A percentile compares a stretch with the other conserved stretches of the same genome.
These are phyloP conservation scores for Decapterus maruadsi DNA, from an alignment of 2,797 vertebrate genomes.

Conservation along the genomic window DNA sequence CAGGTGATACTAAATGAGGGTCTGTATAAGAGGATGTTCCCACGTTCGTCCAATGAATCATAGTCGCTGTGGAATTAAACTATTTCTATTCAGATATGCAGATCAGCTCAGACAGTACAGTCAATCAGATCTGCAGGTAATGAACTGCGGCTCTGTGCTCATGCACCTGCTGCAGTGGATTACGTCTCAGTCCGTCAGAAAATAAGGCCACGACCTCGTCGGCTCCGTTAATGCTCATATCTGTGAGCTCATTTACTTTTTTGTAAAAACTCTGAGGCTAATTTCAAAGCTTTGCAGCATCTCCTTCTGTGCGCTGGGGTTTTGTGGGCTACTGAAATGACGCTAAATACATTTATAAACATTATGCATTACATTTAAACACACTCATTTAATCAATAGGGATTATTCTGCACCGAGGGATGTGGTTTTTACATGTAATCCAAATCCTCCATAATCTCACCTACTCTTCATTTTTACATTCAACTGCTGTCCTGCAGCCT, in stretches of 20 bases:
- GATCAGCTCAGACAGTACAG: background rate
- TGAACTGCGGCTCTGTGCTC: slow-evolving; percentile 22
- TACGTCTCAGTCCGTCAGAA: slow-evolving; percentile 11
- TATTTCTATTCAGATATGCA: slow-evolving; percentile 37
- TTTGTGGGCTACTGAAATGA: background rate
- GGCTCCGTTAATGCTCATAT: slow-evolving; percentile 3
- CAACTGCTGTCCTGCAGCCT: too few species aligned
- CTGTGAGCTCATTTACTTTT: slow-evolving; percentile 1
- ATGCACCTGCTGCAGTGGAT: slow-evolving; percentile 35
- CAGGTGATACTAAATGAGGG: slow-evolving; percentile 9
- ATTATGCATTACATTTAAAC: background rate
- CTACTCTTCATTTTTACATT: background rate
- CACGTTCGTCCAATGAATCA: background rate
- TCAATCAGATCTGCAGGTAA: slow-evolving; percentile 42
- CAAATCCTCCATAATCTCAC: background rate
- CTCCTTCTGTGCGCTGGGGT: background rate
- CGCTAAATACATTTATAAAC: background rate
- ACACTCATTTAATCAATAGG: background rate
- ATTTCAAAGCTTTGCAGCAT: background rate
- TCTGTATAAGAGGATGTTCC: too few species aligned
- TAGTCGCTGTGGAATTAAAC: slow-evolving; percentile 30
- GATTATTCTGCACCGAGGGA: background rate
- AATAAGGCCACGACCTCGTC: slow-evolving; percentile 14
- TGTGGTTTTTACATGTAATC: background rate
- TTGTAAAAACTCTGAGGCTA: background rate